Conservation (phyloP, 2,113 vertebrate genomes). For the Oenanthe melanoleuca region DNA sequence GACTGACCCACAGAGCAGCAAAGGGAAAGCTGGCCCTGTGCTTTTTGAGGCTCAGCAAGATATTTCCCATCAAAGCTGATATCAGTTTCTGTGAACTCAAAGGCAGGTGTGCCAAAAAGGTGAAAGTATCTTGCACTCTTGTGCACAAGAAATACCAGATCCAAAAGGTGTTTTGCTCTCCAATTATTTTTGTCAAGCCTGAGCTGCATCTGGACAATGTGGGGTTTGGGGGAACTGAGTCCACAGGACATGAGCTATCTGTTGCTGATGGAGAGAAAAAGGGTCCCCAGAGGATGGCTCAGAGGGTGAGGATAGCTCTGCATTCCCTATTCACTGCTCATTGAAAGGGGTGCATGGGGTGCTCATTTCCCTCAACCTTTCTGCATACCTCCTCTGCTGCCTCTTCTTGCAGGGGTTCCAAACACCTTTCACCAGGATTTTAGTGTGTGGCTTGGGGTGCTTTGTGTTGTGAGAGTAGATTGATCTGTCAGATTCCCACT, state of each 20-base stretch:
- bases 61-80: slow-evolving; percentile 29
- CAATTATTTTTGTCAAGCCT: slow-evolving; percentile 1
- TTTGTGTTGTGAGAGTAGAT: background rate
- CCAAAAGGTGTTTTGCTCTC: background rate
- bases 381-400: background rate
- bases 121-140: background rate
- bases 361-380: background rate
- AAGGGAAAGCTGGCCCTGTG: background rate
- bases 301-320: background rate
- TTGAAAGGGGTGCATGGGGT: background rate
- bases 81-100: background rate
- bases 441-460: background rate
- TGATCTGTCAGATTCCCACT: background rate
- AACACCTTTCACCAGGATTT: background rate
- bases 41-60: background rate
- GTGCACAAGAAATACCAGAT: background rate
- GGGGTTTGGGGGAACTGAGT: background rate
- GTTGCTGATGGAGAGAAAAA: background rate
- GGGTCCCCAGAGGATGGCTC: background rate
- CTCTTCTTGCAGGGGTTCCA: background rate
- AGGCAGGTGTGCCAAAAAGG: background rate
- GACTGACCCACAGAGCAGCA: background rate
- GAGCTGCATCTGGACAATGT: background rate
- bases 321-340: background rate
- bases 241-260: background rate